Base-by-base conservation (phyloP, 2,888 invertebrate genomes). In the Polymixis lichenea region DNA sequence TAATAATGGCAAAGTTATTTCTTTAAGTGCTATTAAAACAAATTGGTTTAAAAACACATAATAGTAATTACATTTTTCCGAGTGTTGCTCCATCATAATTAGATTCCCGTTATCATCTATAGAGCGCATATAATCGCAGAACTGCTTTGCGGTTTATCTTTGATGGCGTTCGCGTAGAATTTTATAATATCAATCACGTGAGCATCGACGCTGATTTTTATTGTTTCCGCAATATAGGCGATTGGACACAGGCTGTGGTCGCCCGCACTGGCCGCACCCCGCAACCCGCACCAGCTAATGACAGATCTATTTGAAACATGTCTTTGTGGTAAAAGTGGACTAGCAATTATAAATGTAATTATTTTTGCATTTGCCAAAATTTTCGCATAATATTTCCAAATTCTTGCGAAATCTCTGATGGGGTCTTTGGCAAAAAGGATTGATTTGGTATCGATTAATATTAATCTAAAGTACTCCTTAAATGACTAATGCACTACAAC, bases 181-280 rank as follows among this genome's bases (percentile, higher is more conserved):
- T 91, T 91, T 91, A 92, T 89, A 91, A 90, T 89, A 91, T 91
- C 89, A 90, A 92, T 92, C 90, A 90, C 83, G 86, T 83, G 86
- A 87, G 62, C 86, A 88, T 86, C 83, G 80, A 85, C 80, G 77
- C 72, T 22, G 80, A 85, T 76, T 87, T 92, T 90, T 92, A 93
- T 92, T 91, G 89, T 92, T 93, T 92, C 93, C 93, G 91, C 91
- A 92, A 92, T 92, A 90, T 88, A 90, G 82, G 66, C 85, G 87
- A 93, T 92, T 92, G 88, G 89, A 86, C 86, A 89, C 86, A 88
- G 78, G 78, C 79, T 80, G 84, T 76, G 75, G 78, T 75, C 76
- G 64, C 67, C 80, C 61, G 68, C 67, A 85, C 77, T 77, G 38
- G 38, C 80, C 80, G 69, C 51, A 51, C 64, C 80, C 61, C 49